Evolutionary conservation across 1,140 invertebrate genomes (phyloP), one percentile per base, ranked within the genome.

Genomic region (Arion vulgaris): DNA sequence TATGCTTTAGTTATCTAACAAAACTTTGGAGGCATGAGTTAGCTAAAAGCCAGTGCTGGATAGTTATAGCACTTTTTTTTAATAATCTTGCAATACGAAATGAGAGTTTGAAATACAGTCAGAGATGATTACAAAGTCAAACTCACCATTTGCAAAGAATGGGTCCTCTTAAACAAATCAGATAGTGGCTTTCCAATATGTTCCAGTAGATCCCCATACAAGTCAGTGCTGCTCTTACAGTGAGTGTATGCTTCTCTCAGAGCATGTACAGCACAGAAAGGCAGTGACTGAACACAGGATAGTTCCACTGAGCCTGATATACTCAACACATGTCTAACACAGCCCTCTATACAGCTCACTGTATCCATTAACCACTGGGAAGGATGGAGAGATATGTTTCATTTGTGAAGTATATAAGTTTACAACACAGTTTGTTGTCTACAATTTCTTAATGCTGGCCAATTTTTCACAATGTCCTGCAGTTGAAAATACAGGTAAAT

Each of bases 161-260:
- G 88, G 1, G 88, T 85, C 79, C 86, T 88, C 38, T 86, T 87
- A 75, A 90, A 90, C 36, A 90, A 62, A 0, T 66, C 68, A 28
- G 89, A 88, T 19, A 90, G 82, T 23, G 83, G 83, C 36, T 86
- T 86, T 68, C 86, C 85, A 13, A 90, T 41, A 79, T 53, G 49
- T 0, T 81, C 80, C 66, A 90, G 62, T 4, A 87, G 68, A 28
- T 88, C 85, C 28, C 87, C 87, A 85, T 90, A 90, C 0, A 89
- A 32, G 0, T 85, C 80, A 39, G 78, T 73, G 51, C 80, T 81
- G 28, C 53, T 34, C 82, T 85, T 88, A 57, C 87, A 88, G 62
- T 88, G 87, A 36, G 62, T 69, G 80, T 86, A 88, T 11, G 85
- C 80, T 62, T 81, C 57, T 41, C 75, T 86, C 15, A 88, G 80